These are phyloP conservation scores for Hecatera dysodea DNA, from an alignment of 2,888 invertebrate genomes.

Conservation along the genomic window DNA sequence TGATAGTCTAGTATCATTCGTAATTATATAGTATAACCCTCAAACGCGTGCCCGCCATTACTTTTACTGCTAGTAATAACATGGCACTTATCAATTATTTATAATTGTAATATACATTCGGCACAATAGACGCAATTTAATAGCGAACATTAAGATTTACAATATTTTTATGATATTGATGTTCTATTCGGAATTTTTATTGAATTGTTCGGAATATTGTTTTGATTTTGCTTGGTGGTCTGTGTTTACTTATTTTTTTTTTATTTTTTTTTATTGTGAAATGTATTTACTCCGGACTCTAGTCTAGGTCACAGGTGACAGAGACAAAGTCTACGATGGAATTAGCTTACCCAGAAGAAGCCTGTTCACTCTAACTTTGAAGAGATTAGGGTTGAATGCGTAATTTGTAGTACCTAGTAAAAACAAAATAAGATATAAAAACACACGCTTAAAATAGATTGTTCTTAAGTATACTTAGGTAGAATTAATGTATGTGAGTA, in stretches of 20 bases:
- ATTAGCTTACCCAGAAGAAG: no score
- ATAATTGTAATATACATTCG: slow-evolving; percentile 67
- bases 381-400: no score
- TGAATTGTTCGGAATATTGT: slow-evolving; percentile 31
- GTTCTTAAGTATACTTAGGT: background rate
- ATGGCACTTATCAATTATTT: slow-evolving; percentile 74
- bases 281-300: no score
- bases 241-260: background rate
- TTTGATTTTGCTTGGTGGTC: slow-evolving; percentile 30
- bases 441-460: background rate
- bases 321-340: no score
- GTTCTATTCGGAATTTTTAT: slow-evolving; percentile 50
- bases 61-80: slow-evolving; percentile 80
- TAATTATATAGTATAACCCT: slow-evolving; percentile 67
- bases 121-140: slow-evolving; percentile 62
- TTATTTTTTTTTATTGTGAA: no score
- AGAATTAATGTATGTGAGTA: background rate
- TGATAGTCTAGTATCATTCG: slow-evolving; percentile 64
- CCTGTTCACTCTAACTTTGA: no score
- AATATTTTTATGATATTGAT: slow-evolving; percentile 58
- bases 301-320: no score
- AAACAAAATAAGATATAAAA: background rate
- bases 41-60: slow-evolving; percentile 80
- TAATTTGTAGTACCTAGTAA: no score
- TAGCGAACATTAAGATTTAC: slow-evolving; percentile 64